These are phyloP conservation scores for Vipera latastei DNA, from an alignment of 2,797 vertebrate genomes.

Conservation along the genomic window DNA sequence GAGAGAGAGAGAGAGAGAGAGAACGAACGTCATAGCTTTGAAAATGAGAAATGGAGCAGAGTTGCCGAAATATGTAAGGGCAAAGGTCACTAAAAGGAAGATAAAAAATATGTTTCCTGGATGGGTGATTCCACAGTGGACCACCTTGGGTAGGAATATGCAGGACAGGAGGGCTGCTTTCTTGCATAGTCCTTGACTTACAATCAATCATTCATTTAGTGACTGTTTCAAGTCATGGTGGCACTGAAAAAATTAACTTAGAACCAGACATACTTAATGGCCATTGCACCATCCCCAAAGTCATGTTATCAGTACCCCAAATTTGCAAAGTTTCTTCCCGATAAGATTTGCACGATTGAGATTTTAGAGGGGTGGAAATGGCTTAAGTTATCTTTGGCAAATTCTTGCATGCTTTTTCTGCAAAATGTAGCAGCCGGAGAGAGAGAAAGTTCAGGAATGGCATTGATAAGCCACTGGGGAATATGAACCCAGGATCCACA, in stretches of 20 bases:
- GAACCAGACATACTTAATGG: not conserved
- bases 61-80: not conserved
- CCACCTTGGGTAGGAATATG: not conserved
- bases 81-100: not conserved
- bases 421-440: not conserved
- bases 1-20: no score
- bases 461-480: not conserved
- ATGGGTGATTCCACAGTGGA: not conserved
- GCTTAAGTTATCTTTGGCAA: not conserved
- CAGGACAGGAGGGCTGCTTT: not conserved
- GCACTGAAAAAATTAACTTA: not conserved
- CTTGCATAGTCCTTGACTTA: not conserved
- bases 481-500: not conserved
- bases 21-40: not conserved
- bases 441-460: not conserved
- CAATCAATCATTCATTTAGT: not conserved
- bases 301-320: not conserved
- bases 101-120: not conserved
- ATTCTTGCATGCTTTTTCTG: not conserved
- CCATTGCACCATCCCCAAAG: not conserved
- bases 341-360: not conserved
- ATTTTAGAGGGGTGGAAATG: not conserved
- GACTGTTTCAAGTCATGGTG: not conserved
- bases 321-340: not conserved
- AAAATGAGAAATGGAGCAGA: not conserved